Percentiles rank a stretch among this genome's conserved stretches.
Evolutionary conservation across 2,888 invertebrate species (phyloP).

Genomic region (Drosophila paramelanica): DNA sequence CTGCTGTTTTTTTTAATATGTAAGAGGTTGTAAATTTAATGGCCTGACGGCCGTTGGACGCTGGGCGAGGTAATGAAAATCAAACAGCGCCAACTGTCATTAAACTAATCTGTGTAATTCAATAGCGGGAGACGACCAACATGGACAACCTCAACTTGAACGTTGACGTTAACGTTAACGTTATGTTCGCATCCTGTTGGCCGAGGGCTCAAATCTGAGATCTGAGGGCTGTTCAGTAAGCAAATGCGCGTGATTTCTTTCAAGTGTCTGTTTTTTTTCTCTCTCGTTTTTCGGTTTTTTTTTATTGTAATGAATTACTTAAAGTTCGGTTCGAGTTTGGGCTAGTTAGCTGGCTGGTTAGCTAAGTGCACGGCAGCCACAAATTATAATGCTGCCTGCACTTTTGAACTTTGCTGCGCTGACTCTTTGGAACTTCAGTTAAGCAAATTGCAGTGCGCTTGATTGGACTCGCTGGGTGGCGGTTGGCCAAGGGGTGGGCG

Average conservation of each 20-base stretch:
- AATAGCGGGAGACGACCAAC: conserved; percentile 63
- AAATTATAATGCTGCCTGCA: conserved; percentile 76
- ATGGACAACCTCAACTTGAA: conserved; percentile 24
- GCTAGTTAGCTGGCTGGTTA: conserved; percentile 50
- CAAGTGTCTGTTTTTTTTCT: conserved; percentile 57
- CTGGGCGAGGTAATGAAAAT: conserved; percentile 74
- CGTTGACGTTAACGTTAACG: conserved; percentile 21
- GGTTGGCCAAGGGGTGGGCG: background rate
- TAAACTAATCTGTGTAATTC: conserved; percentile 83
- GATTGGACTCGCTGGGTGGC: conserved; percentile 54
- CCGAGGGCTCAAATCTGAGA: background rate
- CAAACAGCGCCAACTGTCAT: conserved; percentile 82
- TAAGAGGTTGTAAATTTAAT: conserved; percentile 80
- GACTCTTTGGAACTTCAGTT: conserved; percentile 50
- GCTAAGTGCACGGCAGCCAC: conserved; percentile 74
- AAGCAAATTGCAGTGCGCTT: conserved; percentile 70
- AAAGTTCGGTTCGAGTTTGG: conserved; percentile 43
- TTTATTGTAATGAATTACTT: conserved; percentile 69
- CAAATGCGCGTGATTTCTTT: conserved; percentile 67
- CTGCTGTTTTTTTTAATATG: conserved; percentile 64
- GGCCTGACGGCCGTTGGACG: conserved; percentile 60
- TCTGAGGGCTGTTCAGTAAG: conserved; percentile 25
- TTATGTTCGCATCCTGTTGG: conserved; percentile 48
- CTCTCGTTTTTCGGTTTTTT: background rate
- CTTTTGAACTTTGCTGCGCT: conserved; percentile 70